Base-by-base conservation (phyloP, 2,113 vertebrate species). In the Nansenia antarctica region DNA sequence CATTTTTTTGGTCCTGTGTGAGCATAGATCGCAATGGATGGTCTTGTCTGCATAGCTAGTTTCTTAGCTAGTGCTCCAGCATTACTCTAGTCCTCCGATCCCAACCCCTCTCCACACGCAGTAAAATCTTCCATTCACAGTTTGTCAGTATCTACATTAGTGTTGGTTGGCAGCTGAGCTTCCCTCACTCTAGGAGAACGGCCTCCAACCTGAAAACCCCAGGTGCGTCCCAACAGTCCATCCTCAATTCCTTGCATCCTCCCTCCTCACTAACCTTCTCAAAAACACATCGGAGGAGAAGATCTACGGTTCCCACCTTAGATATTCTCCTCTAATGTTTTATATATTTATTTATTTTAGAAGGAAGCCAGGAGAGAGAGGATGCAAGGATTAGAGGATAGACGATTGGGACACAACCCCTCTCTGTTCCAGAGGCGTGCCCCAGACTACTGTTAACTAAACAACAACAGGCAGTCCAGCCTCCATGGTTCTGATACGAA, bases 1-100 rank as follows among this genome's bases (percentile, higher is more conserved):
- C 27, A 52, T 61, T 29, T 70, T 85, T 87, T 87, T 90, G 89
- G 90, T 92, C 88, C 83, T 79, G 79, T 77, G 69, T 86, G 73
- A 77, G 61, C 70, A 31, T 77, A 30, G 63, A 34, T 49, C 65
- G 70, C 9, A 65, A n/a, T 52, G 37, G 59, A 84, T 59, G 42
- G 27, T 57, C 15, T 20, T 63, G 39, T 76, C 65, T 12, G 72
- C 39, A 65, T 39, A 70, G 67, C 35, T 3, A 54, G 11, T 11
- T 26, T 9, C 15, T 22, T 59, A 22, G 67, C 68, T 67, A 63
- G 65, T 65, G 73, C 63, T 72, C 73, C 76, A 78, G 58, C 57
- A 54, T 69, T 69, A 67, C 47, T n/a, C n/a, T n/a, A n/a, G n/a
- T n/a, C n/a, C n/a, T n/a, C 67, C 42, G 35, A 54, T 62, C 78